These are phyloP conservation scores for Athalia rosae DNA, from an alignment of 2,888 invertebrate genomes.

Conservation along the genomic window DNA sequence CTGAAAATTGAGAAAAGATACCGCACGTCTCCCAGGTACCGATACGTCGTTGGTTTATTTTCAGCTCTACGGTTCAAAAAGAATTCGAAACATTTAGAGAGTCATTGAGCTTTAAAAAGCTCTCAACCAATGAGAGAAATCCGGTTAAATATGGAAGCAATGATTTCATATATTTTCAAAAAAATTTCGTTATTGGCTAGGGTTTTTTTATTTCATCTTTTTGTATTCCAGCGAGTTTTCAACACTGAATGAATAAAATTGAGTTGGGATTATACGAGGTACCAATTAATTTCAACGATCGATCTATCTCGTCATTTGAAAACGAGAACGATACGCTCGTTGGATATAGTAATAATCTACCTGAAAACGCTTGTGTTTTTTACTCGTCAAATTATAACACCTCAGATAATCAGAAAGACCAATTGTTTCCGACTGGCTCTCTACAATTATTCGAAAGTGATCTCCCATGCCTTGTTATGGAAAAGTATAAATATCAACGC, in stretches of 20 bases:
- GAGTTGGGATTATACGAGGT: slow-evolving; percentile 61
- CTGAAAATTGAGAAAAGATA: too few relatives aligned
- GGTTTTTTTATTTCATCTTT: slow-evolving; percentile 11
- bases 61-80: too few relatives aligned
- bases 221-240: slow-evolving; percentile 9
- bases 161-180: not conserved
- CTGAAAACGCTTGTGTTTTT: slow-evolving; percentile 10
- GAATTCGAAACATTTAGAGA: too few relatives aligned
- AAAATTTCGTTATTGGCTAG: not conserved
- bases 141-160: too few relatives aligned
- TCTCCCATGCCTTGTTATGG: not conserved
- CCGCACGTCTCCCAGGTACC: too few relatives aligned
- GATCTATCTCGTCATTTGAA: slow-evolving; percentile 52
- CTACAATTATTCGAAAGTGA: slow-evolving; percentile 10
- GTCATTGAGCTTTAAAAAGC: too few relatives aligned
- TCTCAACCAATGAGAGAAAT: too few relatives aligned
- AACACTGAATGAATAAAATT: slow-evolving; percentile 53
- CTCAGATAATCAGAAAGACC: slow-evolving; percentile 10
- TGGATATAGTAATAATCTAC: slow-evolving; percentile 7
- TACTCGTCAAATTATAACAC: slow-evolving; percentile 31
- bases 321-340: slow-evolving; percentile 43
- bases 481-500: not conserved
- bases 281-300: slow-evolving; percentile 64
- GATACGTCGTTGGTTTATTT: too few relatives aligned
- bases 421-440: slow-evolving; percentile 5